Evolutionary conservation across 2,113 vertebrate genomes (phyloP).

Genomic region (Mastomys natalensis): DNA sequence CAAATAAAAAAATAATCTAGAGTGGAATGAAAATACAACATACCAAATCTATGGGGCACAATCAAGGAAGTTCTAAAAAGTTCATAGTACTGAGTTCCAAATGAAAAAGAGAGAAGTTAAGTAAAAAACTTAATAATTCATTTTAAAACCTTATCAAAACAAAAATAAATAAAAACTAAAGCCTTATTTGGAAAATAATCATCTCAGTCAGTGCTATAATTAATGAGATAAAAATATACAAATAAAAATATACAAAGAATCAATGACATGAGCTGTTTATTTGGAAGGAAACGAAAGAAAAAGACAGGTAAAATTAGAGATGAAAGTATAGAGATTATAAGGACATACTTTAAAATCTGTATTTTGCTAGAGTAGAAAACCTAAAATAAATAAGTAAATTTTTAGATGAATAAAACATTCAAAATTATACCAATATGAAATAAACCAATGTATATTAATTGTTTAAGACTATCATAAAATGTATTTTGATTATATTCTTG

Average conservation of each 20-base stretch:
- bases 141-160: neutral
- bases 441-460: neutral
- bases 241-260: neutral
- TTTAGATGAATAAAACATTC: neutral
- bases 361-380: neutral
- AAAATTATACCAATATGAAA: neutral
- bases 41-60: neutral
- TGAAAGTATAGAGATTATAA: neutral
- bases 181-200: neutral
- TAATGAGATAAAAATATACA: neutral
- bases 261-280: neutral
- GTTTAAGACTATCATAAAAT: neutral
- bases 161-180: neutral
- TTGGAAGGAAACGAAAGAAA: neutral
- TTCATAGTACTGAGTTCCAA: neutral
- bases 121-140: neutral
- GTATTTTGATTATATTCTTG: neutral
- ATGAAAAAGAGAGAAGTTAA: neutral
- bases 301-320: neutral
- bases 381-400: neutral
- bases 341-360: neutral
- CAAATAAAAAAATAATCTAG: neutral
- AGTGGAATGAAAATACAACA: neutral
- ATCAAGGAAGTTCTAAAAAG: neutral
- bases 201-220: neutral